Evolutionary conservation across 1,140 invertebrate species (phyloP).

Genomic region (Sitodiplosis mosellana): DNA sequence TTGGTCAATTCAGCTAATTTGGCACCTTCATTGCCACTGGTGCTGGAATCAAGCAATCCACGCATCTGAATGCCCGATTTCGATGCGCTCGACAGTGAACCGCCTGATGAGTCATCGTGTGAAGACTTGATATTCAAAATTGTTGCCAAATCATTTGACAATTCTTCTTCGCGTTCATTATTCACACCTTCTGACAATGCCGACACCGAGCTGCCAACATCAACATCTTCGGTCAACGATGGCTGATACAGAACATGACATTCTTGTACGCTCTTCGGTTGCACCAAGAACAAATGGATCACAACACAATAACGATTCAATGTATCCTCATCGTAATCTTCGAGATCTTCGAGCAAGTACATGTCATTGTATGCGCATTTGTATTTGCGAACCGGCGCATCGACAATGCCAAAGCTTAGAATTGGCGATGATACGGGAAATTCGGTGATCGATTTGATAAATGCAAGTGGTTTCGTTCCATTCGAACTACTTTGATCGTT

Average conservation of each 20-base stretch:
- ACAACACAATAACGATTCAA: slow-evolving; percentile 27
- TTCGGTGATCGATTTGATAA: slow-evolving; percentile 49
- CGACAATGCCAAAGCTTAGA: slow-evolving; percentile 67
- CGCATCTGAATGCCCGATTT: too few relatives aligned
- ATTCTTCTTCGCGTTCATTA: slow-evolving; percentile 3
- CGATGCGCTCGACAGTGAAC: too few relatives aligned
- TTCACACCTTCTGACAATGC: not conserved
- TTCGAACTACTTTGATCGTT: slow-evolving; percentile 1
- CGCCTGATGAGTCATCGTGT: slow-evolving; percentile 4
- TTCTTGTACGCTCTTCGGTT: slow-evolving; percentile 75
- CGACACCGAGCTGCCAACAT: slow-evolving; percentile 11
- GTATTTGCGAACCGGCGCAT: slow-evolving; percentile 38
- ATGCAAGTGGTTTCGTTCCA: slow-evolving; percentile 17
- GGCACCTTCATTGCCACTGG: slow-evolving; percentile 9
- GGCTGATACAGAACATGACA: slow-evolving; percentile 61
- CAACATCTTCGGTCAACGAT: slow-evolving; percentile 15
- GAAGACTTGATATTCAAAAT: not conserved
- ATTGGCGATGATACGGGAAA: slow-evolving; percentile 68
- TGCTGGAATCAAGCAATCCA: too few relatives aligned
- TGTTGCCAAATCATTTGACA: too few relatives aligned
- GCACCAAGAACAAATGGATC: slow-evolving; percentile 64
- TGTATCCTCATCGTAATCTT: slow-evolving; percentile 25
- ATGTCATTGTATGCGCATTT: slow-evolving; percentile 26
- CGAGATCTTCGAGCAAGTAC: slow-evolving; percentile 23
- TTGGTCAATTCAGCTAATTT: slow-evolving; percentile 13